These are phyloP conservation scores for Botia almorhae DNA, from an alignment of 2,797 vertebrate genomes.

Conservation along the genomic window DNA sequence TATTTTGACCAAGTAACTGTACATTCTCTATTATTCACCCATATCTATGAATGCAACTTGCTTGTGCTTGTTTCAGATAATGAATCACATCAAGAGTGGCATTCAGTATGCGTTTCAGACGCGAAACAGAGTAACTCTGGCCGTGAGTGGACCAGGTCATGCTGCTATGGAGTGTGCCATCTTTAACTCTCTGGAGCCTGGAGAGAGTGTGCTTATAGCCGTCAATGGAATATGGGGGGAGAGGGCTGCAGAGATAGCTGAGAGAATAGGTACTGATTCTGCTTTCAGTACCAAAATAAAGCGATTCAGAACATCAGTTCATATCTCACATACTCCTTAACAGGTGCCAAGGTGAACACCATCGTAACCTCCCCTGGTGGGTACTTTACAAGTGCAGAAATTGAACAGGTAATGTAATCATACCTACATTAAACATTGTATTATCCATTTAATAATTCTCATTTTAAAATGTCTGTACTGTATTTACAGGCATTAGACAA, in stretches of 20 bases:
- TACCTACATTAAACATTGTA: background rate
- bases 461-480: background rate
- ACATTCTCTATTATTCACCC: background rate
- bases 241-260: slow-evolving; percentile 82
- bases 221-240: slow-evolving; percentile 93
- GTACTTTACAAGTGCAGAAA: slow-evolving; percentile 78
- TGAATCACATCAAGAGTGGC: slow-evolving; percentile 94
- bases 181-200: slow-evolving; percentile 84
- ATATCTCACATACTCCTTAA: background rate
- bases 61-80: slow-evolving; percentile 79
- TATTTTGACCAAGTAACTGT: background rate
- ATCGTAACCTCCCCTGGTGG: slow-evolving; percentile 82
- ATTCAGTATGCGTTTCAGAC: slow-evolving; percentile 97
- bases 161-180: slow-evolving; percentile 92
- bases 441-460: background rate
- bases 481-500: slow-evolving; percentile 78
- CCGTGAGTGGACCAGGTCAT: slow-evolving; percentile 90
- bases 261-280: slow-evolving; percentile 82
- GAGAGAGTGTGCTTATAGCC: slow-evolving; percentile 81
- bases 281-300: background rate
- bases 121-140: slow-evolving; percentile 83
- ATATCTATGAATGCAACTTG: background rate
- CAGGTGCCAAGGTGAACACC: slow-evolving; percentile 85
- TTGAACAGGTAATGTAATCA: slow-evolving; percentile 84
- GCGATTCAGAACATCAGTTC: background rate